phyloP scores from a whole-genome alignment of 1,140 invertebrate genomes.

The Caenorhabditis elegans region WBcel235 BX284603.4:7538001-7538500 shows the following conservation, averaged over 20 bases:
- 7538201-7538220: neutral
- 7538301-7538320: neutral
- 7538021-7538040: constrained; percentile 13
- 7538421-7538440: too few relatives aligned
- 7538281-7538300: neutral
- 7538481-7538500: too few relatives aligned
- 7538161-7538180: neutral
- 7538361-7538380: neutral
- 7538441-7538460: too few relatives aligned
- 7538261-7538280: neutral
- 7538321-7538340: neutral
- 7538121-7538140: too few relatives aligned
- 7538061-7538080: constrained; percentile 23
- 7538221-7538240: constrained; percentile 26
- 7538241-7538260: neutral
- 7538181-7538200: neutral
- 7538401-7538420: too few relatives aligned
- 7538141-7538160: neutral
- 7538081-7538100: neutral
- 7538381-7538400: too few relatives aligned
- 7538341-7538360: neutral
- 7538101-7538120: neutral
- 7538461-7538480: too few relatives aligned
- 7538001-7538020: too few relatives aligned
- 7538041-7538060: neutral